phyloP scores from a whole-genome alignment of 2,113 vertebrate genomes.

The Struthidea cinerea region DNA sequence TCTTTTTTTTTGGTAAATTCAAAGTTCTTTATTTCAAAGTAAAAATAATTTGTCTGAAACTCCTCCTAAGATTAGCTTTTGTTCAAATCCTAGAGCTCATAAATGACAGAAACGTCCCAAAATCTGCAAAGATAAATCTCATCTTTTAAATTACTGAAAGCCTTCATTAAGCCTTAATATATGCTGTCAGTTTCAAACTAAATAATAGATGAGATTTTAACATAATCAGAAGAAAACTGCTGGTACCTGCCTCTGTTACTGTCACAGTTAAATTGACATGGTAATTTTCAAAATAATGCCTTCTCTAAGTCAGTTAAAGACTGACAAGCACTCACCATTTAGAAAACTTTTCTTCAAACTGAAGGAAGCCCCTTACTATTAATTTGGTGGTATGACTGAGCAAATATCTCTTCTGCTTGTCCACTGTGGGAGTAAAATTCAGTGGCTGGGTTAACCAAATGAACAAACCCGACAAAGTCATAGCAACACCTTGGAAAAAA shows the following conservation, averaged over 20 bases:
- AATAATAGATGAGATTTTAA: conserved; percentile 87
- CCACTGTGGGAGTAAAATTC: neutral
- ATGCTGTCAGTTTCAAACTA: conserved; percentile 82
- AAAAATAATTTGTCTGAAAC: conserved; percentile 60
- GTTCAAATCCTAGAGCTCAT: conserved; percentile 52
- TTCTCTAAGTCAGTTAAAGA: conserved; percentile 60
- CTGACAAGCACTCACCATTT: conserved; percentile 60
- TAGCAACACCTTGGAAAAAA: neutral
- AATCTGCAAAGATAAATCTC: conserved; percentile 76
- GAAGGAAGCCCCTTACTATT: conserved; percentile 2
- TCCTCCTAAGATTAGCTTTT: conserved; percentile 66
- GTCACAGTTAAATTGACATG: conserved; percentile 80
- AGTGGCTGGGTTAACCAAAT: neutral
- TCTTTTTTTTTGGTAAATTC: neutral
- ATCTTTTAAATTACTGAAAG: conserved; percentile 78
- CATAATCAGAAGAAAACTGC: conserved; percentile 87
- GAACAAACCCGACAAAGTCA: neutral
- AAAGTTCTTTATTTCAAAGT: conserved; percentile 36
- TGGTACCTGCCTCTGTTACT: conserved; percentile 81
- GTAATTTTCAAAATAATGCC: conserved; percentile 76
- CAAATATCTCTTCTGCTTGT: neutral
- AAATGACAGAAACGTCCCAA: conserved; percentile 44
- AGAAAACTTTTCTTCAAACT: conserved; percentile 49
- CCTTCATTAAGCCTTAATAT: conserved; percentile 83
- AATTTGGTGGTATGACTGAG: conserved; percentile 1